Conservation (phyloP, 2,113 vertebrate species). For the Cyrtonyx montezumae region DNA sequence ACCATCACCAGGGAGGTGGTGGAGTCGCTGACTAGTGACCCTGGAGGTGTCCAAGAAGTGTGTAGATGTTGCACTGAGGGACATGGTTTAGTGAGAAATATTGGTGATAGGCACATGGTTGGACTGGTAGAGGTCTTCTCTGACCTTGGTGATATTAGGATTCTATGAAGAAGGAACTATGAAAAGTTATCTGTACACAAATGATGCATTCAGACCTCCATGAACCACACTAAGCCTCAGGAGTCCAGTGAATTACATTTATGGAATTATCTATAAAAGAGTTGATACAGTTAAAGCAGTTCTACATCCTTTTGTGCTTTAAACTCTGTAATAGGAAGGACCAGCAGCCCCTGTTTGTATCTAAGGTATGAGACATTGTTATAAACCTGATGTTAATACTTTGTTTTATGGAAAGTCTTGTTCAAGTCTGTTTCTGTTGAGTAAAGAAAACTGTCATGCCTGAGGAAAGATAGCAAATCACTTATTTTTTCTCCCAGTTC, state of each 20-base stretch:
- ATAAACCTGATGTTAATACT: neutral
- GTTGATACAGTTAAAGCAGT: neutral
- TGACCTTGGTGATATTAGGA: too few species aligned
- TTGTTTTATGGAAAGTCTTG: neutral
- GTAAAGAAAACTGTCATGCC: neutral
- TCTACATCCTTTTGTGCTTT: neutral
- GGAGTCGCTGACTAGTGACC: too few species aligned
- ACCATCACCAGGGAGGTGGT: too few species aligned
- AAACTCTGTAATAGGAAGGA: neutral
- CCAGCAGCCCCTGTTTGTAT: accelerated
- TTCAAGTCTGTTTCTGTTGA: neutral
- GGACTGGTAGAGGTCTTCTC: too few species aligned
- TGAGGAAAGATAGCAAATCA: neutral
- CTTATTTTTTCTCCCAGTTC: neutral
- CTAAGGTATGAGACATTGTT: neutral
- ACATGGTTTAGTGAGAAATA: too few species aligned
- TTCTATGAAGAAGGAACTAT: neutral
- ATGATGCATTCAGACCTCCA: neutral
- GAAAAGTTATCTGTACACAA: neutral
- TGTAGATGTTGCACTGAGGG: too few species aligned
- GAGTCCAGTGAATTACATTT: neutral
- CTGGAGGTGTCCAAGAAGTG: too few species aligned
- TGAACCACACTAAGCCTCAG: neutral
- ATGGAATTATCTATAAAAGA: neutral
- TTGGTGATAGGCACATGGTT: too few species aligned